Conservation (phyloP, 2,888 invertebrate species). For the Pyrgus malvae region DNA sequence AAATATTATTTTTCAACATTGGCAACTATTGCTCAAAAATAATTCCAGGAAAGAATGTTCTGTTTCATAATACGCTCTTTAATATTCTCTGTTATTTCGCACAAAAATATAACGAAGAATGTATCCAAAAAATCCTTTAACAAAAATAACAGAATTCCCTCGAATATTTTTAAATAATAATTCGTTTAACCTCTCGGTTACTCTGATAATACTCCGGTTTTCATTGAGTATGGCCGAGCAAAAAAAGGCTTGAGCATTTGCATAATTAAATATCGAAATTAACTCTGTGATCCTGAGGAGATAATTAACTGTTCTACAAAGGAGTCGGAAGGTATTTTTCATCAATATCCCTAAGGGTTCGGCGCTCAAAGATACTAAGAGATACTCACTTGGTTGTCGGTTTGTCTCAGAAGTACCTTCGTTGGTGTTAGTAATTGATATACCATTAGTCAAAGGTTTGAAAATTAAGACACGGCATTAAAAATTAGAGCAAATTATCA, state of each 20-base stretch:
- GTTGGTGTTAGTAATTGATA: no score
- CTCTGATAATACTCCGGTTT: slow-evolving; percentile 31
- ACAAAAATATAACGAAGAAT: slow-evolving; percentile 36
- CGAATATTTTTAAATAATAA: slow-evolving; percentile 10
- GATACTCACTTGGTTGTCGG: no score
- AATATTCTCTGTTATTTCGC: slow-evolving; percentile 17
- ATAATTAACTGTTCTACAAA: slow-evolving; percentile 62
- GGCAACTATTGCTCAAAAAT: not conserved
- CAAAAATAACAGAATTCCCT: not conserved
- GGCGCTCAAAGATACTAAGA: no score
- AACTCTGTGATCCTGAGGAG: slow-evolving; percentile 51
- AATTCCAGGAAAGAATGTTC: not conserved
- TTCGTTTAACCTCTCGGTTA: slow-evolving; percentile 8
- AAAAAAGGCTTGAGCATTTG: slow-evolving; percentile 59
- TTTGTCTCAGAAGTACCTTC: no score
- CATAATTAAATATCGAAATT: slow-evolving; percentile 70
- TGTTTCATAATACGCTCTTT: not conserved
- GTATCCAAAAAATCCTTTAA: slow-evolving; percentile 6
- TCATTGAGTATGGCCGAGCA: slow-evolving; percentile 31
- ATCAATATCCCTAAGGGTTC: slow-evolving; percentile 28
- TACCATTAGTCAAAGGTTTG: no score
- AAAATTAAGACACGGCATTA: no score
- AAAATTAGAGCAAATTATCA: no score
- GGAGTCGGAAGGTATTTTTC: slow-evolving; percentile 46
- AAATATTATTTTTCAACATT: not conserved